Percentiles rank a stretch among this genome's conserved stretches.
phyloP scores from a whole-genome alignment of 2,797 vertebrate species.

The Myotis planiceps region DNA sequence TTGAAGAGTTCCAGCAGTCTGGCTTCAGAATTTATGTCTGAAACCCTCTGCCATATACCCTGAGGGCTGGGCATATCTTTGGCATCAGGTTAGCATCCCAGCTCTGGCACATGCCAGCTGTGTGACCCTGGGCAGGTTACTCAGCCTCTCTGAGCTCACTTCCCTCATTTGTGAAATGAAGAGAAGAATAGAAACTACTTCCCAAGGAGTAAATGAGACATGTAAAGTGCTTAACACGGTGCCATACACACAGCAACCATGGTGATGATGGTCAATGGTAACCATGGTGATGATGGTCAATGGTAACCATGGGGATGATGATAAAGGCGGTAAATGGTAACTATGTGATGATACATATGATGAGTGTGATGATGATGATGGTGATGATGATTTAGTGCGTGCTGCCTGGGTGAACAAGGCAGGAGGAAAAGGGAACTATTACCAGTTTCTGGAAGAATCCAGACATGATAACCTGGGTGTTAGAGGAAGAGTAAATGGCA shows the following conservation, averaged over 20 bases:
- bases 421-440: not conserved
- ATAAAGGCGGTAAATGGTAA: not conserved
- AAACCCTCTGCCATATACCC: not conserved
- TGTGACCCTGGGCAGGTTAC: not conserved
- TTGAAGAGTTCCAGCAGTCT: not conserved
- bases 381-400: rapidly evolving
- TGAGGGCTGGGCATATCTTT: not conserved
- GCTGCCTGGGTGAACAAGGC: rapidly evolving
- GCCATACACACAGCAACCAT: not conserved
- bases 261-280: not conserved
- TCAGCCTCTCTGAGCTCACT: not conserved
- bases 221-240: rapidly evolving
- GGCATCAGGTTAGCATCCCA: not conserved
- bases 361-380: rapidly evolving
- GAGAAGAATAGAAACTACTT: not conserved
- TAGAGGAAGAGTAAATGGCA: not conserved
- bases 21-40: not conserved
- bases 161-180: not conserved
- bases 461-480: not conserved
- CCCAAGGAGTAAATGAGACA: not conserved
- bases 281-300: not conserved
- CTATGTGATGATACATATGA: rapidly evolving
- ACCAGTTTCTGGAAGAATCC: not conserved
- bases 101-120: not conserved
- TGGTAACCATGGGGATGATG: not conserved